Conservation (phyloP, 2,797 vertebrate species). For the Naso thynnoides region DNA sequence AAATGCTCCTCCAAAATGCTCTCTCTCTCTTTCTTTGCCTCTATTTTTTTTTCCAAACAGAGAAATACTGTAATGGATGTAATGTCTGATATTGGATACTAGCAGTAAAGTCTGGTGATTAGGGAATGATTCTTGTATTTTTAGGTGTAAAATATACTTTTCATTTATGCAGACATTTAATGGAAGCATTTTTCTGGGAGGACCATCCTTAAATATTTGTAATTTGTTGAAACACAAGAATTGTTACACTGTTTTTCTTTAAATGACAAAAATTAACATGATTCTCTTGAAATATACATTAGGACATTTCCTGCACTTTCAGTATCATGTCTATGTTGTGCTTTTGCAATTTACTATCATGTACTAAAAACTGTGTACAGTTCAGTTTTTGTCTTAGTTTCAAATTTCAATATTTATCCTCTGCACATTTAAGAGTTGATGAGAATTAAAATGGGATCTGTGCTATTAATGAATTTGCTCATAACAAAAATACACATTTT, state of each 20-base stretch:
- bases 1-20: constrained; percentile 59
- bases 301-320: neutral
- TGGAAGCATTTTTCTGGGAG: neutral
- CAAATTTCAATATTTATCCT: neutral
- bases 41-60: constrained; percentile 37
- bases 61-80: constrained; percentile 59
- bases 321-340: neutral
- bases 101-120: constrained; percentile 34
- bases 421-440: neutral
- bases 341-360: neutral
- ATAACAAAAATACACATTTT: neutral
- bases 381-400: neutral
- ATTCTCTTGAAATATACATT: too few species aligned
- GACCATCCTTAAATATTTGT: neutral
- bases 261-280: neutral
- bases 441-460: neutral
- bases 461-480: neutral
- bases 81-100: constrained; percentile 33
- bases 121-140: constrained; percentile 33
- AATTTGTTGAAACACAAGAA: neutral
- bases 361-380: neutral
- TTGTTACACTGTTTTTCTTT: neutral
- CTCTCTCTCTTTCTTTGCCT: constrained; percentile 27
- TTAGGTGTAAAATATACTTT: constrained; percentile 12
- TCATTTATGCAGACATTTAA: constrained; percentile 7